Conservation (phyloP, 2,888 invertebrate species). For the Epinotia demarniana region DNA sequence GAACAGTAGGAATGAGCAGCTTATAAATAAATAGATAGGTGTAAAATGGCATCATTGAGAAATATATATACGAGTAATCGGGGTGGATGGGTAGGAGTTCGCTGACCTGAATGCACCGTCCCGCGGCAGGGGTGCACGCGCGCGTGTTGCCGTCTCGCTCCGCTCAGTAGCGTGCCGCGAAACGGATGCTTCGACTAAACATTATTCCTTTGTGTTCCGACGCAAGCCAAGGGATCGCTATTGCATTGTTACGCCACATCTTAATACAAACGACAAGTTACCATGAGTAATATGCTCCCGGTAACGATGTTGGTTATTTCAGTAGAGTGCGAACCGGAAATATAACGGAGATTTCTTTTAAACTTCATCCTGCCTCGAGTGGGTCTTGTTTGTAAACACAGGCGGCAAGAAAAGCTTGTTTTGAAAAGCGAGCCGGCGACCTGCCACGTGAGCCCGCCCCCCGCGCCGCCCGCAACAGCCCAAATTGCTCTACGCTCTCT, state of each 20-base stretch:
- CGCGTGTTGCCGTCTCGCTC: slow-evolving; percentile 66
- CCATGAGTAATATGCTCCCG: neutral
- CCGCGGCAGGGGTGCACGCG: slow-evolving; percentile 67
- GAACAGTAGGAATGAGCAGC: too few relatives aligned
- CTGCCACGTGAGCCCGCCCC: slow-evolving; percentile 60
- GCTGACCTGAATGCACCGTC: slow-evolving; percentile 76
- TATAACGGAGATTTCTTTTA: slow-evolving; percentile 49
- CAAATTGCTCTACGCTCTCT: slow-evolving; percentile 22
- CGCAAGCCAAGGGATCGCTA: slow-evolving; percentile 28
- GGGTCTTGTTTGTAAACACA: slow-evolving; percentile 72
- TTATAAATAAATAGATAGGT: neutral
- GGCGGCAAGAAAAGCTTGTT: slow-evolving; percentile 70
- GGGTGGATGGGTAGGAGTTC: slow-evolving; percentile 69
- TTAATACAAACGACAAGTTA: neutral
- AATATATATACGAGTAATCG: slow-evolving; percentile 24
- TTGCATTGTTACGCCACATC: slow-evolving; percentile 9
- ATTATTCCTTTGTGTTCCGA: slow-evolving; percentile 35
- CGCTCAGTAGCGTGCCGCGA: slow-evolving; percentile 54
- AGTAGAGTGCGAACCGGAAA: slow-evolving; percentile 39
- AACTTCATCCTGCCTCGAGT: slow-evolving; percentile 55
- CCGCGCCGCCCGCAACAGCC: neutral
- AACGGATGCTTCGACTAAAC: slow-evolving; percentile 29
- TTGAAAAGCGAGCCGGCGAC: slow-evolving; percentile 60
- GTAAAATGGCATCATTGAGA: slow-evolving; percentile 20
- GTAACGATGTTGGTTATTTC: slow-evolving; percentile 22